Evolutionary conservation across 2,113 vertebrate species (phyloP).

Genomic region (Chaetodon auriga): DNA sequence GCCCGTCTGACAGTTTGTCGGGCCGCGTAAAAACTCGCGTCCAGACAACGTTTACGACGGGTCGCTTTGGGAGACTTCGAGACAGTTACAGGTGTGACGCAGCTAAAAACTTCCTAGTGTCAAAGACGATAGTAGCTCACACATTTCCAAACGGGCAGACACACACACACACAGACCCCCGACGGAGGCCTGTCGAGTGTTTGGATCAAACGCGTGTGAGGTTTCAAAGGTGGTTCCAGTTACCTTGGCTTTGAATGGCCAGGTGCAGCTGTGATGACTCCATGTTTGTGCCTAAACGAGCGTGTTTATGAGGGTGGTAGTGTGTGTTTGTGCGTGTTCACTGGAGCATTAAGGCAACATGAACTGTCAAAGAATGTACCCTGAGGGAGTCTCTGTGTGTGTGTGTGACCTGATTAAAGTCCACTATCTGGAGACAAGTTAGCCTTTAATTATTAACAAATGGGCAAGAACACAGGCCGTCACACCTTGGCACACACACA

Average conservation of each 20-base stretch:
- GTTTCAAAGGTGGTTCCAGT: conserved; percentile 67
- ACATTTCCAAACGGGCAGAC: neutral
- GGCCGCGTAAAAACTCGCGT: no score
- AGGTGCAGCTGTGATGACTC: conserved; percentile 64
- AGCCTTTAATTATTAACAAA: conserved; percentile 84
- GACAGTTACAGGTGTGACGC: conserved; percentile 24
- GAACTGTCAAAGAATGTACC: conserved; percentile 72
- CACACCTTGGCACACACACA: conserved; percentile 32
- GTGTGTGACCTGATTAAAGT: conserved; percentile 74
- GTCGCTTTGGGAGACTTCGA: neutral
- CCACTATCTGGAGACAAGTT: conserved; percentile 73
- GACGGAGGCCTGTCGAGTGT: no score
- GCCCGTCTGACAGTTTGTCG: no score
- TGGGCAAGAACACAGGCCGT: conserved; percentile 53
- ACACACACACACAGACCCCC: neutral
- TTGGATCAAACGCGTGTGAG: conserved; percentile 9
- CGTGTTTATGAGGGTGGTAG: conserved; percentile 17
- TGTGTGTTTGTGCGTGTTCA: conserved; percentile 22
- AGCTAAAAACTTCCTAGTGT: conserved; percentile 4
- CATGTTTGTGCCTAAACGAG: conserved; percentile 49
- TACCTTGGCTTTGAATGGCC: conserved; percentile 62
- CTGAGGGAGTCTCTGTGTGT: conserved; percentile 45
- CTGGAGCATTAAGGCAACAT: conserved; percentile 54
- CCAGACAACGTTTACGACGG: neutral
- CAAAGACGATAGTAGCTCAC: conserved; percentile 1